These are phyloP conservation scores for Paraplagusia blochii DNA, from an alignment of 2,113 vertebrate species.

Conservation along the genomic window DNA sequence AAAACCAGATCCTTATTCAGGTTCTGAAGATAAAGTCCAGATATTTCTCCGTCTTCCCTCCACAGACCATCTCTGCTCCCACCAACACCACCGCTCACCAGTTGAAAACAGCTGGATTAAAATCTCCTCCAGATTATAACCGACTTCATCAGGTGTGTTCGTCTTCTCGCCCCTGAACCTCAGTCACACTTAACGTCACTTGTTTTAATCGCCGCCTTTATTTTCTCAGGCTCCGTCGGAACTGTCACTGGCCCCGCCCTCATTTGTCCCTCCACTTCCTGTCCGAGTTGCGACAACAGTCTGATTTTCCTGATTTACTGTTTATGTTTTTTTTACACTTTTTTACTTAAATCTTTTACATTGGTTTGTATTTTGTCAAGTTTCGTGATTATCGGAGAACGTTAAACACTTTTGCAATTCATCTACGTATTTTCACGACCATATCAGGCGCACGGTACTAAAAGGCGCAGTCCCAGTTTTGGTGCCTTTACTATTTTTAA, in stretches of 20 bases:
- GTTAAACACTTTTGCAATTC: too few relatives aligned
- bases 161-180: background rate
- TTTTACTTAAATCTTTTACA: too few relatives aligned
- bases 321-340: too few relatives aligned
- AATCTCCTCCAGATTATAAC: slow-evolving; percentile 60
- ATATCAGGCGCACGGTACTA: too few relatives aligned
- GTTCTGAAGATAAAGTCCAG: background rate
- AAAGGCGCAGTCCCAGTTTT: too few relatives aligned
- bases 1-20: background rate
- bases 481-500: too few relatives aligned
- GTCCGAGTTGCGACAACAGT: slow-evolving; percentile 73
- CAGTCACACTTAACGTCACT: background rate
- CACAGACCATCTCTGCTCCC: slow-evolving; percentile 45
- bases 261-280: slow-evolving; percentile 47
- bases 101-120: slow-evolving; percentile 38
- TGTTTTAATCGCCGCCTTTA: background rate
- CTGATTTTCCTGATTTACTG: slow-evolving; percentile 22
- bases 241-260: slow-evolving; percentile 45
- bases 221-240: slow-evolving; percentile 49
- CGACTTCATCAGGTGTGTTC: slow-evolving; percentile 36
- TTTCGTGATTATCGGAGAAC: too few relatives aligned
- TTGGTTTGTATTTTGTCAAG: too few relatives aligned
- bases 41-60: background rate
- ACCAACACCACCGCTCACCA: slow-evolving; percentile 37
- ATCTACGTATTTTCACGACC: too few relatives aligned